Conservation (phyloP, 2,113 vertebrate species). For the Hemicordylus capensis region DNA sequence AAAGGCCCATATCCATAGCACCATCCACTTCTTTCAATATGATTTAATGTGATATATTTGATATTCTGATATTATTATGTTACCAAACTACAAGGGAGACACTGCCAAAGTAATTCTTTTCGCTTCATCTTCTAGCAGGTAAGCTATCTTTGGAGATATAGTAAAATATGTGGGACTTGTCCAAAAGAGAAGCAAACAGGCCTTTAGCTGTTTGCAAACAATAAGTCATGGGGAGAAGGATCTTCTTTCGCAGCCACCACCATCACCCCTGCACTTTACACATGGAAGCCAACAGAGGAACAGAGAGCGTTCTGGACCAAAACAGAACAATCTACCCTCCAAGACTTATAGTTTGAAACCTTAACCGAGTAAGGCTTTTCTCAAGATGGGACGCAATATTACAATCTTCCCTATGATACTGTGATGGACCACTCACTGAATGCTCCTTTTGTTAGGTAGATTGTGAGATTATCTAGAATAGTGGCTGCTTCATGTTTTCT, state of each 20-base stretch:
- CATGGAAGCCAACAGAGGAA: not conserved
- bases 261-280: not conserved
- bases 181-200: not conserved
- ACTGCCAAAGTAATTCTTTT: not conserved
- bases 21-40: not conserved
- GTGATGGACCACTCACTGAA: too few species aligned
- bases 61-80: not conserved
- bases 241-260: not conserved
- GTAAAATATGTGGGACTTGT: not conserved
- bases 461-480: too few species aligned
- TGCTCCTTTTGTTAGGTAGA: too few species aligned
- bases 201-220: not conserved
- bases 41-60: not conserved
- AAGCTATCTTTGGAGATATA: not conserved
- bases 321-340: not conserved
- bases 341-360: not conserved
- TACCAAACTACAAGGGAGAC: not conserved
- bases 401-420: not conserved
- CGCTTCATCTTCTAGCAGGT: not conserved
- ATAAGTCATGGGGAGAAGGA: not conserved
- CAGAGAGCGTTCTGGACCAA: too few species aligned
- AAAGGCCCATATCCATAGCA: not conserved
- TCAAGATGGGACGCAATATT: not conserved
- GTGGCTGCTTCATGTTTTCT: too few species aligned
- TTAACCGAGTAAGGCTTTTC: not conserved